Evolutionary conservation across 1,140 invertebrate species (phyloP).

Genomic region (Parasteatoda tepidariorum): DNA sequence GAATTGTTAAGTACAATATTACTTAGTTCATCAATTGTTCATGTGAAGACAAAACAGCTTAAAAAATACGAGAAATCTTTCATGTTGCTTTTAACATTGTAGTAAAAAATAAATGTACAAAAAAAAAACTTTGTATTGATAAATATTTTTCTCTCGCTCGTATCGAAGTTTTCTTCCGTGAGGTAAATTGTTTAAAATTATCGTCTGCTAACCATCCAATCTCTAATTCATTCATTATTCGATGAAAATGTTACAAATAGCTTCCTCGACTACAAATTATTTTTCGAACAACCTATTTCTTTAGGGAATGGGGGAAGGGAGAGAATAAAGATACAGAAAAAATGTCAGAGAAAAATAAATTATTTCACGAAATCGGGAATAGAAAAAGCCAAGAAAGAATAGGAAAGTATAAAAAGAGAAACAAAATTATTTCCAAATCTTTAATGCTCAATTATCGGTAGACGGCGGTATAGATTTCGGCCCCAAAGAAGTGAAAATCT

Average conservation of each 20-base stretch:
- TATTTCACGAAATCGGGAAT: not conserved
- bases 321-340: not conserved
- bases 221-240: not conserved
- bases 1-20: no score
- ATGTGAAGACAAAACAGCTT: no score
- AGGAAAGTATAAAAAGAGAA: not conserved
- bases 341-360: not conserved
- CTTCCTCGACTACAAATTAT: not conserved
- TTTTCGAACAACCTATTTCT: not conserved
- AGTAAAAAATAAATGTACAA: no score
- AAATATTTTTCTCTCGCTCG: no score
- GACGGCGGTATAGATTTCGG: conserved; percentile 38
- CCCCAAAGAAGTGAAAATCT: conserved; percentile 31
- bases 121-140: no score
- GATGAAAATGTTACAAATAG: not conserved
- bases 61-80: no score
- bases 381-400: not conserved
- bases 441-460: conserved; percentile 60
- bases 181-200: no score
- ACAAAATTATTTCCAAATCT: conserved; percentile 56
- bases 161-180: no score
- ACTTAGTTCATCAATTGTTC: no score
- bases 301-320: not conserved
- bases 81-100: no score
- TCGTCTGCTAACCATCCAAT: no score